These are phyloP conservation scores for Lichenostomus cassidix DNA, from an alignment of 2,113 vertebrate species.

Conservation along the genomic window DNA sequence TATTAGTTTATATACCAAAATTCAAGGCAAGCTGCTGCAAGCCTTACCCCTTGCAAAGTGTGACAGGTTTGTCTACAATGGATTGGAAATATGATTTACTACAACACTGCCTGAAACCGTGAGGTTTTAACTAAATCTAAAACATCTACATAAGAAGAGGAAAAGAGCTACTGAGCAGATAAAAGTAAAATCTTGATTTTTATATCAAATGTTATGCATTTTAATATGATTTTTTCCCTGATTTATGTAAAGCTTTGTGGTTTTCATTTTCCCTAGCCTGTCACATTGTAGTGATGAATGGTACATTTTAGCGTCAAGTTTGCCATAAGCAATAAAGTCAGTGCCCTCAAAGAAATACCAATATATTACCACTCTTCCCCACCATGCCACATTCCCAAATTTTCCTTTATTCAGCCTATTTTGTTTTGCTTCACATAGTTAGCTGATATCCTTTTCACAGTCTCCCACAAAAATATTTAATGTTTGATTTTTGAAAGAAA, in stretches of 20 bases:
- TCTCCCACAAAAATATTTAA: constrained; percentile 59
- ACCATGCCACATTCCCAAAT: not conserved
- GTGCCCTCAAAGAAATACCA: constrained; percentile 68
- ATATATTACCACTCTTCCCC: constrained; percentile 61
- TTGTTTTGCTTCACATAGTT: constrained; percentile 54
- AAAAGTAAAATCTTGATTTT: constrained; percentile 72
- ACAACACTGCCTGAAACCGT: constrained; percentile 44
- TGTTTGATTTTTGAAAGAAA: constrained; percentile 38
- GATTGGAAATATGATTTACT: constrained; percentile 64
- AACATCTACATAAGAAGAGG: constrained; percentile 51
- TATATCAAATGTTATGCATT: constrained; percentile 72
- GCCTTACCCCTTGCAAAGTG: not conserved
- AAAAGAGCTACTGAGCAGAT: constrained; percentile 63
- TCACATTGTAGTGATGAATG: constrained; percentile 68
- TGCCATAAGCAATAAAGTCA: constrained; percentile 71
- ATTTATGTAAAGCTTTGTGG: constrained; percentile 78
- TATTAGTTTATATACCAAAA: constrained; percentile 23
- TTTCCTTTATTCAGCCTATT: constrained; percentile 65
- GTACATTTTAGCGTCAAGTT: constrained; percentile 63
- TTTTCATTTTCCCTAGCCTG: constrained; percentile 77
- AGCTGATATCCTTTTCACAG: constrained; percentile 38
- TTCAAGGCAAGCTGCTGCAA: constrained; percentile 31
- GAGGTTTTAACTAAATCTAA: constrained; percentile 62
- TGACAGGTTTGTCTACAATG: constrained; percentile 38
- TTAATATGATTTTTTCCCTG: constrained; percentile 70